Evolutionary conservation across 2,113 vertebrate genomes (phyloP), one percentile per base, ranked within the genome.

Genomic region (Silurus glanis): DNA sequence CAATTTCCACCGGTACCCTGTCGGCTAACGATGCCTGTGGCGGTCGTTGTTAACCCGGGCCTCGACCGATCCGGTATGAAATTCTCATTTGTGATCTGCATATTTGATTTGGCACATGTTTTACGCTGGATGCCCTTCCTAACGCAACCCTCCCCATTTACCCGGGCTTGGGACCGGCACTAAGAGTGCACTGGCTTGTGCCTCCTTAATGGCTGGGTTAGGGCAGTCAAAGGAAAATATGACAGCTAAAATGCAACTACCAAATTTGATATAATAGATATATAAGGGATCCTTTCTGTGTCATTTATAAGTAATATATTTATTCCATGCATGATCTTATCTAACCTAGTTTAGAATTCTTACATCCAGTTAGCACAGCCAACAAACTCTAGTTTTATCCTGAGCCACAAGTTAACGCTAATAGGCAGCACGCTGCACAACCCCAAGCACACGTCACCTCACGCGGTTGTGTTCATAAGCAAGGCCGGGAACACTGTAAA

Each of bases 351-450:
- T 74, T 84, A 75, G 10, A 51, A 47, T 85, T 83, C 81, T 72
- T n/a, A 53, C 81, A 79, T 66, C 53, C 47, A 47, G 51, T 76
- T 16, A 72, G 64, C n/a, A 55, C 23, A 25, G 76, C 72, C 62
- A 84, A 86, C 79, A 86, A 87, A 89, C n/a, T 75, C 59, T 6
- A 21, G 67, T 25, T 74, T 58, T 47, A 61, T 82, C 58, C 85
- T 37, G 69, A 82, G 61, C 66, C 62, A 58, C 74, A 76, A 78
- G 62, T 62, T 28, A 6, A 92, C 88, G 92, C 91, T 92, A 94
- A 92, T 90, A 86, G 85, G 71, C 87, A 84, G 90, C 89, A 87
- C 67, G 81, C 83, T 88, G 89, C 92, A 92, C 92, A 91, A 90
- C 88, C 87, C 82, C 56, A 47, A 69, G 56, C 86, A 80, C 83